Conservation (phyloP, 92 coral and sea anemone species). For the Meandrina meandrites region DNA sequence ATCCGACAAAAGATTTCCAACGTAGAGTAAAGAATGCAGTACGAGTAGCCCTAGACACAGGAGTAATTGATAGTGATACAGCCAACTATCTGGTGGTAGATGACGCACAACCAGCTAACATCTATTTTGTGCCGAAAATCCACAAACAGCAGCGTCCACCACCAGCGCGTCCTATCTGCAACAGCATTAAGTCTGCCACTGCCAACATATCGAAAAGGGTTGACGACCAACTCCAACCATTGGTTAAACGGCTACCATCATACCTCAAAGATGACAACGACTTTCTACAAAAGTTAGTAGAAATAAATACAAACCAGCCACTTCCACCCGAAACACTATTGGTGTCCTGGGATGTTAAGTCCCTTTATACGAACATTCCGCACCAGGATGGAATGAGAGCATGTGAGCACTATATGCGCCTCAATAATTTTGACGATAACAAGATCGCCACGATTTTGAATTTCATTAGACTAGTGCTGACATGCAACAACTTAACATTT, state of each 20-base stretch:
- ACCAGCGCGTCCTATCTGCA: too few relatives aligned
- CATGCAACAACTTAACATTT: too few relatives aligned
- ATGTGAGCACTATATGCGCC: constrained; percentile 20
- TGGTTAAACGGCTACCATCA: neutral
- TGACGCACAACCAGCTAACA: too few relatives aligned
- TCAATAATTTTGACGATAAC: neutral
- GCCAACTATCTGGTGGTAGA: neutral
- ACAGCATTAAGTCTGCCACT: too few relatives aligned
- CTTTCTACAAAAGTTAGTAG: neutral
- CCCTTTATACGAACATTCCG: too few relatives aligned
- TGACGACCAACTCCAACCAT: neutral
- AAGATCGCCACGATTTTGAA: too few relatives aligned
- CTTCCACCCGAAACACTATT: constrained; percentile 23
- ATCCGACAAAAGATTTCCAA: neutral
- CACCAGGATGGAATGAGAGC: constrained; percentile 29
- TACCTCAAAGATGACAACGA: neutral
- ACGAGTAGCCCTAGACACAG: neutral
- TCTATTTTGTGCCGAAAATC: too few relatives aligned
- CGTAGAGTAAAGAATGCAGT: neutral
- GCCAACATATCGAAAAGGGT: too few relatives aligned
- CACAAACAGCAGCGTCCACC: too few relatives aligned
- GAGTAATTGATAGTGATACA: neutral
- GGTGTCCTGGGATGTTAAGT: constrained; percentile 30
- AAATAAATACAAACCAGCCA: neutral
- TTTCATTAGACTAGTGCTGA: too few relatives aligned